These are phyloP conservation scores for Thymelicus acteon DNA, from an alignment of 2,888 invertebrate genomes.

Conservation along the genomic window DNA sequence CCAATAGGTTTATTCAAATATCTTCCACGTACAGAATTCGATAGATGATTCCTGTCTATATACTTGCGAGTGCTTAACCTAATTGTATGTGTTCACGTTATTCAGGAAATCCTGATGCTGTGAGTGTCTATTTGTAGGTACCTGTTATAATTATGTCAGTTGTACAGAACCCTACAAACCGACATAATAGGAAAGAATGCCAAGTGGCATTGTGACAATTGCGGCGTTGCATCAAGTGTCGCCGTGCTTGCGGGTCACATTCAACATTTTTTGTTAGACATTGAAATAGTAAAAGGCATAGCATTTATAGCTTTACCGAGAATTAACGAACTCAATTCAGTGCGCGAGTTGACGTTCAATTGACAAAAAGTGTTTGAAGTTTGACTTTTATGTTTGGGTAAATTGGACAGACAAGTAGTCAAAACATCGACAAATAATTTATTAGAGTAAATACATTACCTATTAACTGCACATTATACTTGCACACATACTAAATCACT, in stretches of 20 bases:
- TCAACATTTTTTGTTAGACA: not conserved
- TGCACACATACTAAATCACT: no score
- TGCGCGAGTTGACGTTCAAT: not conserved
- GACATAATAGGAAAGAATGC: not conserved
- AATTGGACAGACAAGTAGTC: no score
- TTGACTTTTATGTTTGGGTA: not conserved
- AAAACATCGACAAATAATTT: no score
- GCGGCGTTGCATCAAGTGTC: not conserved
- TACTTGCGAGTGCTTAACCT: no score
- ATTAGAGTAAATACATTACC: no score
- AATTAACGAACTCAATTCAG: not conserved
- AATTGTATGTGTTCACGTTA: no score
- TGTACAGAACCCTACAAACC: not conserved
- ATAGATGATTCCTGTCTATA: no score
- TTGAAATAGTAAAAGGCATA: not conserved
- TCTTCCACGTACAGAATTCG: no score
- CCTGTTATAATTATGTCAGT: not conserved
- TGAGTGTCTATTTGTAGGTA: no score
- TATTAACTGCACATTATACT: no score
- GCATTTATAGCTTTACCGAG: not conserved
- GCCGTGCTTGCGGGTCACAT: not conserved
- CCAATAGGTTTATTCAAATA: no score
- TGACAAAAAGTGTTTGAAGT: not conserved
- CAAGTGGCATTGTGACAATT: not conserved
- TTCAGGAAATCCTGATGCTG: no score